These are phyloP conservation scores for Hippopotamyrus pictus DNA, from an alignment of 2,797 vertebrate genomes.

Conservation along the genomic window DNA sequence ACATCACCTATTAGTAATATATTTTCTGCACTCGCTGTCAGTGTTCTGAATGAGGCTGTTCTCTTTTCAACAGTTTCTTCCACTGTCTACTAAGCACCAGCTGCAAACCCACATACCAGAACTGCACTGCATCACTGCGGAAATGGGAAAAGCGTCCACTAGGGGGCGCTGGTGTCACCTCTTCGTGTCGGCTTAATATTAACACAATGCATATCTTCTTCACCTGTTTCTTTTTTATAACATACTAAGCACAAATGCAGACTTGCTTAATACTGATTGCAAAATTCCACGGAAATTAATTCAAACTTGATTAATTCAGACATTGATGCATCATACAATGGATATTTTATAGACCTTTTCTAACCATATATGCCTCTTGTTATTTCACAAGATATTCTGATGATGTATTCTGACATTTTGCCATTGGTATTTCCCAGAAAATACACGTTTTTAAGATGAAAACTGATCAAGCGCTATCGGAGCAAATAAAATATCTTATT, in stretches of 20 bases:
- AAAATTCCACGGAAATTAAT: not conserved
- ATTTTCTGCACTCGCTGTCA: not conserved
- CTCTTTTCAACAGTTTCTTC: constrained; percentile 36
- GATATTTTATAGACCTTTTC: not conserved
- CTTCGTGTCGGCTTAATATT: not conserved
- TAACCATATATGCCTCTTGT: not conserved
- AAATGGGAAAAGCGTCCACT: not conserved
- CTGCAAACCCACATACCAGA: not conserved
- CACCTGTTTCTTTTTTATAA: not conserved
- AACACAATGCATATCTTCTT: not conserved
- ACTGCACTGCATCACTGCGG: not conserved
- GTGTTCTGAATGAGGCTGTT: not conserved
- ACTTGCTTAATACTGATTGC: not conserved
- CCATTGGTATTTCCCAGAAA: not conserved
- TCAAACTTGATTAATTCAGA: not conserved
- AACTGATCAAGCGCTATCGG: not conserved
- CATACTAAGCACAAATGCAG: not conserved
- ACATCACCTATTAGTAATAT: not conserved
- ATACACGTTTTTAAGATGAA: not conserved
- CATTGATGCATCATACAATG: not conserved
- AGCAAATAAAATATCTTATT: not conserved
- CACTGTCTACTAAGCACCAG: constrained; percentile 39
- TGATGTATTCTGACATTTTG: not conserved
- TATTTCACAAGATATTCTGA: not conserved
- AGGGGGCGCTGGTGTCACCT: not conserved